Percentiles rank a stretch among this genome's conserved stretches.
Evolutionary conservation across 2,113 vertebrate genomes (phyloP).

Genomic region (Tamias sibiricus): DNA sequence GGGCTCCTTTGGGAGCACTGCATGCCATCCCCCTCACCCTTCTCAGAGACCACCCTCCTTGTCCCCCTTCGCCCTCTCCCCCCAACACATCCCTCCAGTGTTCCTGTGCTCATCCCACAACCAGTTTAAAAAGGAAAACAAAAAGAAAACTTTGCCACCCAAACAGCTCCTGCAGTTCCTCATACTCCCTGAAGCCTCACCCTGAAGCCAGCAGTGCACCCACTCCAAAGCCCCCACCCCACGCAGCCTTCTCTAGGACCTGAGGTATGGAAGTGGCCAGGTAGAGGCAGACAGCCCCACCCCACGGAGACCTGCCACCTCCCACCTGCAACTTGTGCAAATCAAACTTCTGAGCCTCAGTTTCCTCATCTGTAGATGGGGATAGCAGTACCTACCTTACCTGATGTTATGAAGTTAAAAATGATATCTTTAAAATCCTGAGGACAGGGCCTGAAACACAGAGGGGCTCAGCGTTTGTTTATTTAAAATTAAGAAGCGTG

Average conservation of each 20-base stretch:
- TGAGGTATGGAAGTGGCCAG: neutral
- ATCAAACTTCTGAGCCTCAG: neutral
- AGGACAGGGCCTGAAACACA: neutral
- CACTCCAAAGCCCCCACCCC: neutral
- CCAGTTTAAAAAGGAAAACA: neutral
- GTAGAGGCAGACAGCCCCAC: neutral
- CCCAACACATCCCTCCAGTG: neutral
- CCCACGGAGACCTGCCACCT: neutral
- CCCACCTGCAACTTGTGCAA: neutral
- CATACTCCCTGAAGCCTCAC: neutral
- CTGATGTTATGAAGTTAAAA: neutral
- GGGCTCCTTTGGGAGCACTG: accelerated
- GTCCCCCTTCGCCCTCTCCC: neutral
- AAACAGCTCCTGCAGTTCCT: neutral
- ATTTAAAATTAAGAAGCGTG: neutral
- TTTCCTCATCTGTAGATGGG: neutral
- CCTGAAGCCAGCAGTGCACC: neutral
- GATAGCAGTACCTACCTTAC: neutral
- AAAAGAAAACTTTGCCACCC: neutral
- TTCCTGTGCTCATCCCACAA: neutral
- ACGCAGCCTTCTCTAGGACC: neutral
- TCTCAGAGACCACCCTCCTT: neutral
- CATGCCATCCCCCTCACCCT: accelerated
- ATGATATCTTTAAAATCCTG: neutral
- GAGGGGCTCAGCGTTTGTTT: neutral